Evolutionary conservation across 2,888 invertebrate species (phyloP), one percentile per base, ranked within the genome.

Genomic region (Microctonus brassicae): DNA sequence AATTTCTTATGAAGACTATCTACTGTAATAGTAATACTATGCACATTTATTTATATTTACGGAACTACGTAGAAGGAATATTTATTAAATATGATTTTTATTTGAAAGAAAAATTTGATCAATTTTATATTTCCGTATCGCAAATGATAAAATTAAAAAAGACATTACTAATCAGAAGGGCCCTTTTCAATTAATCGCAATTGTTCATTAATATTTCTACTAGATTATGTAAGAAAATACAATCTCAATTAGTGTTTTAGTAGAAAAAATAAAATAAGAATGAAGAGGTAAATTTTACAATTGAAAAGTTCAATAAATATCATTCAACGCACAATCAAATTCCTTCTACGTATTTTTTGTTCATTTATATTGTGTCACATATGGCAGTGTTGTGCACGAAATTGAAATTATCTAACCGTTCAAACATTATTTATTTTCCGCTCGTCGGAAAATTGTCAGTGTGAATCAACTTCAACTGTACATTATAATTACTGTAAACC

Each of bases 291-390:
- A 29, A 47, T 47, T 66, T 53, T 77, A 72, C 75, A 65, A 78
- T 78, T 71, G 81, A 78, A 76, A 75, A 68, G 58, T 58, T 52
- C 58, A 34, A 39, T 57, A 75, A 74, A 73, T 29, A 11, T n/a
- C 55, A 52, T 58, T 29, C 33, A 39, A 64, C 60, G 69, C 20
- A 42, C 60, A 13, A 55, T 20, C 10, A 22, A n/a, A 63, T 82
- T 74, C 79, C 80, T 80, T 78, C 80, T 80, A 79, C 83, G 82
- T 82, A 81, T 61, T 77, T 78, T 79, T 76, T 75, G 75, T 75
- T 77, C 76, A 77, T 79, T 82, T 82, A 81, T 84, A 83, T 85
- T 84, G 84, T 84, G 85, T 84, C 85, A 82, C 77, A 78, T 80
- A 80, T 79, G 85, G 85, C 85, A 85, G 84, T 84, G 84, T 82